phyloP scores from a whole-genome alignment of 2,888 invertebrate species.

The Tetrapedia diversipes region DNA sequence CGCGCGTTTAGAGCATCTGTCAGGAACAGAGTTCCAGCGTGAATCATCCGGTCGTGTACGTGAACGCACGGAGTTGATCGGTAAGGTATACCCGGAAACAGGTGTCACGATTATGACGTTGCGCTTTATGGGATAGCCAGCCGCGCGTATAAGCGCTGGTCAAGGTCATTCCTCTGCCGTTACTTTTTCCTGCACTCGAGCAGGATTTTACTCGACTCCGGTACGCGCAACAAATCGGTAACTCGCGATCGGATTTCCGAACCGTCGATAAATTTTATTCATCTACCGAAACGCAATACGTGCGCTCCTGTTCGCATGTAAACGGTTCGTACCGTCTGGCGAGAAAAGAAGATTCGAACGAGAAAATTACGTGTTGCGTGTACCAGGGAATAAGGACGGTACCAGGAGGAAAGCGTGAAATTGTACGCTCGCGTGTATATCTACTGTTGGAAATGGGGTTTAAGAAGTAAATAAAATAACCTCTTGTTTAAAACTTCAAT shows the following conservation, averaged over 20 bases:
- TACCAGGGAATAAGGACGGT: background rate
- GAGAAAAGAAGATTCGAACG: background rate
- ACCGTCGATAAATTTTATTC: too few species aligned
- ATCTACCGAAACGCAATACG: too few species aligned
- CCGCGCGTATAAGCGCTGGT: slow-evolving; percentile 15
- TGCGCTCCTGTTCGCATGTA: too few species aligned
- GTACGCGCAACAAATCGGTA: too few species aligned
- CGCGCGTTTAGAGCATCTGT: slow-evolving; percentile 13
- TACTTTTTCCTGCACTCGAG: too few species aligned
- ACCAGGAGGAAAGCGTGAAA: background rate
- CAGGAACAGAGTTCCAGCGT: slow-evolving; percentile 26
- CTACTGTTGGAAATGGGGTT: too few species aligned
- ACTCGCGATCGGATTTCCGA: too few species aligned
- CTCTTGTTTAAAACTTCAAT: too few species aligned
- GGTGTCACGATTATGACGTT: slow-evolving; percentile 51
- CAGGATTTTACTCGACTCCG: too few species aligned
- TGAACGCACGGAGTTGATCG: slow-evolving; percentile 21
- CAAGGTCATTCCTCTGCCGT: too few species aligned
- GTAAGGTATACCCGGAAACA: slow-evolving; percentile 62
- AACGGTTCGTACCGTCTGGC: too few species aligned
- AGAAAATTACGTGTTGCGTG: background rate
- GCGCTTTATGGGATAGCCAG: slow-evolving; percentile 1
- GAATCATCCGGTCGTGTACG: slow-evolving; percentile 30
- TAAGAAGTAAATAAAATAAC: too few species aligned
- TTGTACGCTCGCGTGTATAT: background rate